Conservation (phyloP, 37 sponge, comb jelly and placozoan species). For the Halisarca cf. caerulea region DNA sequence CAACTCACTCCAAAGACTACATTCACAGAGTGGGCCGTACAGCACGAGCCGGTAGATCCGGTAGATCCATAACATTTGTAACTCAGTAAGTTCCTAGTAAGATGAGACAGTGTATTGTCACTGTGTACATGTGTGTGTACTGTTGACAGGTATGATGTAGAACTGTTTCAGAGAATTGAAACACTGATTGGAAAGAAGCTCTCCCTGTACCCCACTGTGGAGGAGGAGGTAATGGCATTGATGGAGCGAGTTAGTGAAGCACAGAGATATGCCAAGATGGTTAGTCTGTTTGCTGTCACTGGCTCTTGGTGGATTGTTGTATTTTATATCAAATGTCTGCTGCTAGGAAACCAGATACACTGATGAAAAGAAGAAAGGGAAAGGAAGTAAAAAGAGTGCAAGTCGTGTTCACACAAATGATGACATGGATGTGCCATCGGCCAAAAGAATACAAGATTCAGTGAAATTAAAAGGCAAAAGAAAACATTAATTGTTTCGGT, state of each 20-base stretch:
- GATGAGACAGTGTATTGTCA: background rate
- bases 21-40: constrained; percentile 98
- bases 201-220: constrained; percentile 83
- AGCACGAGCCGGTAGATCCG: constrained; percentile 94
- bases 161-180: constrained; percentile 95
- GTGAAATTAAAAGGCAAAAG: constrained; percentile 6
- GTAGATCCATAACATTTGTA: constrained; percentile 93
- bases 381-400: background rate
- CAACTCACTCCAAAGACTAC: constrained; percentile 99
- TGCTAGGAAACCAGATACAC: constrained; percentile 40
- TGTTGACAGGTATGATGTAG: constrained; percentile 90
- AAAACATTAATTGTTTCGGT: background rate
- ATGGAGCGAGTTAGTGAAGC: constrained; percentile 95
- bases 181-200: constrained; percentile 93
- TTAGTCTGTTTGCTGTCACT: too few relatives aligned
- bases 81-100: constrained; percentile 70
- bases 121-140: constrained; percentile 7
- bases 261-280: constrained; percentile 92
- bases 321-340: too few relatives aligned
- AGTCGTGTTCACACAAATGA: background rate
- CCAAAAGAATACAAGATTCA: background rate
- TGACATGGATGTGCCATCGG: background rate
- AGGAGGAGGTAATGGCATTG: constrained; percentile 92
- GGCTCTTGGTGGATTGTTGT: too few relatives aligned
- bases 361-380: constrained; percentile 44